These are phyloP conservation scores for Desmodus rotundus DNA, from an alignment of 2,113 vertebrate genomes.

Conservation along the genomic window DNA sequence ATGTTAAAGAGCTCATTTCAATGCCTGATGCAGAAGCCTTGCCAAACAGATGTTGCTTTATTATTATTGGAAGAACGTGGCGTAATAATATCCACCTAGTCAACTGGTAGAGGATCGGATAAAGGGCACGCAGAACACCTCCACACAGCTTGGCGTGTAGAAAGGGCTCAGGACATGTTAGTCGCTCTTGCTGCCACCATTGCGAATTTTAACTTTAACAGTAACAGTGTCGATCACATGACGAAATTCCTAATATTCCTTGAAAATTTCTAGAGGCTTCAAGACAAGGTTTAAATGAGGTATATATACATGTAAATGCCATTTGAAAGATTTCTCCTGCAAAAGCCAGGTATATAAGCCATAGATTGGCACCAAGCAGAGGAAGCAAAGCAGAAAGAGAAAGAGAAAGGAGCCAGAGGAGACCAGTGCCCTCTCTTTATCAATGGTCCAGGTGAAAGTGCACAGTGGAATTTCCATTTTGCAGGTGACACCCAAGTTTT, in stretches of 20 bases:
- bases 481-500: background rate
- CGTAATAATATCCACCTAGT: background rate
- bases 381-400: background rate
- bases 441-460: no score
- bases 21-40: background rate
- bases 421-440: fast-evolving
- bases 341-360: background rate
- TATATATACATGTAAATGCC: background rate
- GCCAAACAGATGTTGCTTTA: background rate
- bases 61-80: background rate
- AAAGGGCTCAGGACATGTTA: background rate
- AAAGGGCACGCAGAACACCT: background rate
- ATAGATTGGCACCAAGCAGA: background rate
- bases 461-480: background rate
- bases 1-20: background rate
- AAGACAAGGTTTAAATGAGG: background rate
- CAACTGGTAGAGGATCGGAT: background rate
- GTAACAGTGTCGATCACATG: background rate
- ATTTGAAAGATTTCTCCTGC: background rate
- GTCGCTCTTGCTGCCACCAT: background rate
- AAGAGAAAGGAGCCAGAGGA: background rate
- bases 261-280: background rate
- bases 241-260: constrained; percentile 10
- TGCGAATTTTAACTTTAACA: constrained; percentile 18
- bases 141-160: background rate